Base-by-base conservation (phyloP, 1,140 invertebrate species). In the Leptopilina clavipes region DNA sequence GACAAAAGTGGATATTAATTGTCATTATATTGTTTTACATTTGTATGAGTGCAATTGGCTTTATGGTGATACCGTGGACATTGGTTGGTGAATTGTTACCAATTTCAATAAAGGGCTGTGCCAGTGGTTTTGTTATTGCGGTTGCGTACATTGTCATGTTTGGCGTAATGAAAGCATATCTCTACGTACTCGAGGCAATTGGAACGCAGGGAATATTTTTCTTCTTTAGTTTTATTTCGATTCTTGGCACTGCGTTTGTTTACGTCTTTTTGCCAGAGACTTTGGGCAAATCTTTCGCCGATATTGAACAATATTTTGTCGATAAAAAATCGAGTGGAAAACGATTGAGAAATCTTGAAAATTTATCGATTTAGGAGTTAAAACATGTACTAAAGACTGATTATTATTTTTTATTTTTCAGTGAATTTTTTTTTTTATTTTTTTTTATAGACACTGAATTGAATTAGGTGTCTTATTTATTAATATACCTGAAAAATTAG, bases 261-360 rank as follows among this genome's bases (percentile, higher is more conserved):
- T 92, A 91, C 72, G 87, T 94, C 44, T 92, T 93, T 75, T 85
- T 96, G 25, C 95, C 95, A 1, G 95, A 96, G 90, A 96, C 95
- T 0, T 92, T 94, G 75, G 94, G 94, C 0, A 94, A 93, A 85
- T 92, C 89, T 8, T 91, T 96, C 72, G 76, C 81, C 11, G 91
- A 93, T 78, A 93, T 93, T 79, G 91, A 92, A 82, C 80, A 85
- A 17, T 86, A 86, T 76, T 91, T 91, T 77, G 45, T 40, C 7
- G 9, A 40, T 40, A 40, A 40, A 31, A 31, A 31, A 31, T 1
- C 1, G 1, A 31, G 25, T 31, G 25, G 1, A 5, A 31, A 31
- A 31, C 25, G 25, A 31, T 31, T 31, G 25, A 31, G 25, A 31
- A 31, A 2, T 31, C 25, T 5, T 31, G 25, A 31, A 5, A 31